These are phyloP conservation scores for Polyergus mexicanus DNA, from an alignment of 1,140 invertebrate genomes.

Conservation along the genomic window DNA sequence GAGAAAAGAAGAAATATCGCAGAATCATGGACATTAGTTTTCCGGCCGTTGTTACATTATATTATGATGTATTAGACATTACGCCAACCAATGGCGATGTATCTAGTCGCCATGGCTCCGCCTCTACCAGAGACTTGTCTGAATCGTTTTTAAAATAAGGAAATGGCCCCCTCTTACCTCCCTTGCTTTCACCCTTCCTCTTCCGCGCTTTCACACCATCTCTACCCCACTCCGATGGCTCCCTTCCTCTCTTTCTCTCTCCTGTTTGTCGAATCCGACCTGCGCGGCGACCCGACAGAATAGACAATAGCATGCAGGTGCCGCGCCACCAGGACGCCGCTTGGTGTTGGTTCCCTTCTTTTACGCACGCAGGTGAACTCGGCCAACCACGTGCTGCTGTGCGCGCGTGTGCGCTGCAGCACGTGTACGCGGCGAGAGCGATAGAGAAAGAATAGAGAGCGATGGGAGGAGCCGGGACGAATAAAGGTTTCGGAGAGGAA, in stretches of 20 bases:
- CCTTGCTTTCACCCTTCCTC: constrained; percentile 11
- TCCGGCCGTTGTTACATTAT: constrained; percentile 58
- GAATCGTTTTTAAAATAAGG: constrained; percentile 73
- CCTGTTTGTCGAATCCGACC: neutral
- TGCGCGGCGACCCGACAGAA: constrained; percentile 52
- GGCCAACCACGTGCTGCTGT: constrained; percentile 71
- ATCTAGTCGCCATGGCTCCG: constrained; percentile 67
- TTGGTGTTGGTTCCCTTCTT: constrained; percentile 73
- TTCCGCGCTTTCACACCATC: constrained; percentile 6
- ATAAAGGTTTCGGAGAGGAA: constrained; percentile 41
- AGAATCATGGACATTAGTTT: constrained; percentile 61
- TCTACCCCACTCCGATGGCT: constrained; percentile 40
- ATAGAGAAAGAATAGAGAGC: constrained; percentile 54
- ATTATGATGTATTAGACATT: constrained; percentile 73
- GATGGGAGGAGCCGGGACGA: constrained; percentile 9
- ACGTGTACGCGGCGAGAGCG: constrained; percentile 23
- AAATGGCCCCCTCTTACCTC: constrained; percentile 57
- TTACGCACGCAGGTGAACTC: constrained; percentile 66
- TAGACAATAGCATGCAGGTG: constrained; percentile 72
- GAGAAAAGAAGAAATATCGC: constrained; percentile 25
- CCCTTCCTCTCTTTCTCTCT: constrained; percentile 14
- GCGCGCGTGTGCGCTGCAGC: constrained; percentile 61
- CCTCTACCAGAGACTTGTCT: constrained; percentile 68
- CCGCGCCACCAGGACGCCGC: constrained; percentile 65
- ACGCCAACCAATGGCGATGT: constrained; percentile 68